phyloP scores from a whole-genome alignment of 2,797 vertebrate genomes.

The Cyclopterus lumpus region DNA sequence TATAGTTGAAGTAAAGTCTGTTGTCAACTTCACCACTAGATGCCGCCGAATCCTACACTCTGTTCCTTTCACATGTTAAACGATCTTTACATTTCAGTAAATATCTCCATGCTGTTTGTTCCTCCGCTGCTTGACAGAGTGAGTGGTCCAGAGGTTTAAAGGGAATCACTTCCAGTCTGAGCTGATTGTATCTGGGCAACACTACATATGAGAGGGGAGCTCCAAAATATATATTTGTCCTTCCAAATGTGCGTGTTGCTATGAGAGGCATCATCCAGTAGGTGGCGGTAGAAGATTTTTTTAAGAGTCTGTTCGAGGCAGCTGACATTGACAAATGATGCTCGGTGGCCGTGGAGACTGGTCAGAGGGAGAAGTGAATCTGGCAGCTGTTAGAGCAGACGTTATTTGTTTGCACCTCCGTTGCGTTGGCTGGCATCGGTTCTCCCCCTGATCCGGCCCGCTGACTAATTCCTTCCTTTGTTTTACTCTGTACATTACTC shows the following conservation, averaged over 20 bases:
- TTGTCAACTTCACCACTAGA: too few relatives aligned
- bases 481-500: slow-evolving; percentile 19
- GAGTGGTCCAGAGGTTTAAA: neutral
- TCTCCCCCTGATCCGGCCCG: slow-evolving; percentile 12
- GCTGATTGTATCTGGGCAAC: neutral
- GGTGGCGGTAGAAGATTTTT: slow-evolving; percentile 61
- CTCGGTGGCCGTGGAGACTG: slow-evolving; percentile 21
- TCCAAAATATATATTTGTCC: too few relatives aligned
- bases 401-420: slow-evolving; percentile 51
- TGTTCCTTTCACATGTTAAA: neutral
- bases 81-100: neutral
- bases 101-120: neutral
- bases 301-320: neutral
- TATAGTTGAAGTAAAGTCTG: too few relatives aligned
- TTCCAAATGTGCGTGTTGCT: neutral
- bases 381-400: slow-evolving; percentile 56
- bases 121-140: too few relatives aligned
- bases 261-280: slow-evolving; percentile 36
- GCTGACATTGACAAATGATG: slow-evolving; percentile 56
- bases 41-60: neutral
- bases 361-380: slow-evolving; percentile 42
- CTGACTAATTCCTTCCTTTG: slow-evolving; percentile 5
- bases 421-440: slow-evolving; percentile 26
- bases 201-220: neutral
- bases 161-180: neutral